A percentile compares a stretch with the other conserved stretches of the same genome.
Conservation (phyloP, 2,113 vertebrate species). For the Arothron firmamentum region DNA sequence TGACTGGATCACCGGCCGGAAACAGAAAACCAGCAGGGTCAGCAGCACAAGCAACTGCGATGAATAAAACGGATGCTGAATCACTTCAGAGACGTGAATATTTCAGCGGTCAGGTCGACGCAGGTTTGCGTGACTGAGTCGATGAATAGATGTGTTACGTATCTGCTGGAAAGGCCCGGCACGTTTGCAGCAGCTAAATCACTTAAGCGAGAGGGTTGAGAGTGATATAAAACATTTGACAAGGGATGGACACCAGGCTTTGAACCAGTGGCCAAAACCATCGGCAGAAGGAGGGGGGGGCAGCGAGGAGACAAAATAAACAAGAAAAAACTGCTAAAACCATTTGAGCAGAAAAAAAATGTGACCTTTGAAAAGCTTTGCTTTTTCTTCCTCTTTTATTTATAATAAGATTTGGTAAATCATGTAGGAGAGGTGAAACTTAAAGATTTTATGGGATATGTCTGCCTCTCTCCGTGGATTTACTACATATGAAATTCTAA, state of each 20-base stretch:
- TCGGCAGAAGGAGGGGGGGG: neutral
- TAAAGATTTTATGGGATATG: neutral
- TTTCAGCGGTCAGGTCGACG: conserved; percentile 13
- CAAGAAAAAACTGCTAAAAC: neutral
- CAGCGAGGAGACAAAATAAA: neutral
- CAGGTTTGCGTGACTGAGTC: conserved; percentile 35
- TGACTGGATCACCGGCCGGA: neutral
- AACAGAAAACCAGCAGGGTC: neutral
- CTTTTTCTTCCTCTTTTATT: neutral
- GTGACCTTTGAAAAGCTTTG: neutral
- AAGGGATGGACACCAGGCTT: conserved; percentile 45
- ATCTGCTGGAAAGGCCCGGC: conserved; percentile 32
- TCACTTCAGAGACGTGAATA: conserved; percentile 1
- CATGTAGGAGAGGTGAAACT: neutral
- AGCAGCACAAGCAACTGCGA: neutral
- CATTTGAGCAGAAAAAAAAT: neutral
- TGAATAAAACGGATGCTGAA: conserved; percentile 3
- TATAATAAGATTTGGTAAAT: neutral
- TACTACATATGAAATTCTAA: conserved; percentile 34
- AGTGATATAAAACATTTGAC: conserved; percentile 68
- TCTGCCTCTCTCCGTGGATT: conserved; percentile 25
- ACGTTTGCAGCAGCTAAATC: conserved; percentile 61
- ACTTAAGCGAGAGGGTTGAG: conserved; percentile 56
- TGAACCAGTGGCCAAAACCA: conserved; percentile 25
- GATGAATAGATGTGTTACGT: conserved; percentile 25